phyloP scores from a whole-genome alignment of 2,113 vertebrate genomes.

The Maccullochella peelii region DNA sequence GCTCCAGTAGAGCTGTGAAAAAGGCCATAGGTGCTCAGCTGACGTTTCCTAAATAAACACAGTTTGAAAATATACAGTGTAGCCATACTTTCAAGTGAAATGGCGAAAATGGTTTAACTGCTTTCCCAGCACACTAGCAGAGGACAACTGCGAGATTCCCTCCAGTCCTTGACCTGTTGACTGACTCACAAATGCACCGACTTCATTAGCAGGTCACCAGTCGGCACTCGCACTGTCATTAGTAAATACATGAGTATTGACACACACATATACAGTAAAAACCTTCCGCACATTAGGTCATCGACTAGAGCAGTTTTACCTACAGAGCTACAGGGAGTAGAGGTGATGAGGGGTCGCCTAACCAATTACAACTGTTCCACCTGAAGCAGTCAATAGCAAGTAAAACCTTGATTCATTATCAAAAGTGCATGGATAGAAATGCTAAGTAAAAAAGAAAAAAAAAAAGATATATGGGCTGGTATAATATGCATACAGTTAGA shows the following conservation, averaged over 20 bases:
- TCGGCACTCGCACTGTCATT: constrained; percentile 79
- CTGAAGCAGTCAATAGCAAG: constrained; percentile 81
- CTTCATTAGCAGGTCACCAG: constrained; percentile 87
- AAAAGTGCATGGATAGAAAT: constrained; percentile 84
- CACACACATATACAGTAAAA: constrained; percentile 80
- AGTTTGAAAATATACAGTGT: neutral
- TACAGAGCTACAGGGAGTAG: constrained; percentile 69
- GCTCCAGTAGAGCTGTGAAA: neutral
- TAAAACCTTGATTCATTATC: constrained; percentile 84
- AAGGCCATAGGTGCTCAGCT: neutral
- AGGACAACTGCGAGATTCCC: constrained; percentile 41
- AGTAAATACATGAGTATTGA: constrained; percentile 87
- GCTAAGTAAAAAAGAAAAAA: constrained; percentile 66
- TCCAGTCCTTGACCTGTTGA: constrained; percentile 87
- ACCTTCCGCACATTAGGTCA: constrained; percentile 82
- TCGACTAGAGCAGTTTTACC: constrained; percentile 72
- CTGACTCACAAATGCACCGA: constrained; percentile 80
- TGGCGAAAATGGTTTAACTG: neutral
- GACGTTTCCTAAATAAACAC: neutral
- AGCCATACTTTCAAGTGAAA: constrained; percentile 6
- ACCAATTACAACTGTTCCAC: constrained; percentile 83
- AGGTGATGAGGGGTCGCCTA: constrained; percentile 66
- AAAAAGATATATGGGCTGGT: constrained; percentile 78
- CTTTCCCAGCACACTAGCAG: neutral
- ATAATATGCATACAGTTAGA: constrained; percentile 85